phyloP scores from a whole-genome alignment of 2,113 vertebrate genomes.

The Xenopus laevis region DNA sequence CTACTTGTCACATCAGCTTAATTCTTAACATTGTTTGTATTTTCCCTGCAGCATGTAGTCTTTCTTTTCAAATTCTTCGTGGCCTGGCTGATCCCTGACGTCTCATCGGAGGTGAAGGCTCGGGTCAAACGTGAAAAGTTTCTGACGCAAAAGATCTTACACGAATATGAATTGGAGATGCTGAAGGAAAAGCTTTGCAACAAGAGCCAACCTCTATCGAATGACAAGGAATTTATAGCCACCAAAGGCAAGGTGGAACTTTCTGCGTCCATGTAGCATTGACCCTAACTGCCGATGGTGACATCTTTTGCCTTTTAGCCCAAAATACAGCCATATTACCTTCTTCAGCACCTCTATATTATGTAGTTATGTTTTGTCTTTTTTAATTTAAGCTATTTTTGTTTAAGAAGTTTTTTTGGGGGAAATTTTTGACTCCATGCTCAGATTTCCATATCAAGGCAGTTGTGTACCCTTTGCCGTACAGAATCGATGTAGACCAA shows the following conservation, averaged over 20 bases:
- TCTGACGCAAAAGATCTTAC: conserved; percentile 87
- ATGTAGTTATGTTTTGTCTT: background rate
- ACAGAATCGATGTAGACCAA: too few species aligned
- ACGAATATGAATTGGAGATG: conserved; percentile 88
- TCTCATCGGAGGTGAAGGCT: conserved; percentile 83
- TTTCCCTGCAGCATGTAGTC: conserved; percentile 77
- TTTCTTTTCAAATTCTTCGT: conserved; percentile 92
- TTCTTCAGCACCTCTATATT: background rate
- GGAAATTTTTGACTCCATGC: background rate
- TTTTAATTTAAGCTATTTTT: background rate
- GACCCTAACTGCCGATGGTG: background rate
- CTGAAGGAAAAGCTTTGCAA: conserved; percentile 75
- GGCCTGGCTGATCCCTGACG: conserved; percentile 94
- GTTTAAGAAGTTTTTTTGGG: background rate
- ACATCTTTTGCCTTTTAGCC: background rate
- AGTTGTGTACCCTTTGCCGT: too few species aligned
- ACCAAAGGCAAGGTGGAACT: conserved; percentile 68
- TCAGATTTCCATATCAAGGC: too few species aligned
- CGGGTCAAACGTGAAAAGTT: conserved; percentile 88
- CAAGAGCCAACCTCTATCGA: conserved; percentile 42
- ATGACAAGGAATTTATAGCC: conserved; percentile 66
- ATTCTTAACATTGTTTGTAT: background rate
- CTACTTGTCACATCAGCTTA: background rate
- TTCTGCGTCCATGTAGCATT: conserved; percentile 67
- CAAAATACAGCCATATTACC: background rate